phyloP scores from a whole-genome alignment of 2,888 invertebrate species.

The Acleris literana region DNA sequence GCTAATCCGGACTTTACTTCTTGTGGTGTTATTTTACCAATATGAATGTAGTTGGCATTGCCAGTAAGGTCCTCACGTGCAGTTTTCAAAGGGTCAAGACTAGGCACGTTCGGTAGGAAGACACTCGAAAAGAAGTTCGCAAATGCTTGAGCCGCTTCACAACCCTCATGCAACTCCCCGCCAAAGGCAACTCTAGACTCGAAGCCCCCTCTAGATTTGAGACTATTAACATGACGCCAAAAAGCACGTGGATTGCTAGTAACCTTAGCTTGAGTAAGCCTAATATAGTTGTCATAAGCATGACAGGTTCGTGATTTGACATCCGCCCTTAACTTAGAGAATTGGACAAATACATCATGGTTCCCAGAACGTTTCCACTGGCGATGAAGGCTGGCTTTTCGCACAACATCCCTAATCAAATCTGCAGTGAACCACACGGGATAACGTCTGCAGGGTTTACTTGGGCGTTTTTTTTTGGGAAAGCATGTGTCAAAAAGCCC shows the following conservation, averaged over 20 bases:
- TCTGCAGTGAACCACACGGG: constrained; percentile 10
- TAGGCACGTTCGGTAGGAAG: too few relatives aligned
- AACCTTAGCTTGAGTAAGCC: background rate
- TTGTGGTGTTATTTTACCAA: too few relatives aligned
- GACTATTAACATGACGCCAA: background rate
- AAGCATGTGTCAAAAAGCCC: constrained; percentile 4
- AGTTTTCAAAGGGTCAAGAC: too few relatives aligned
- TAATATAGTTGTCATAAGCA: too few relatives aligned
- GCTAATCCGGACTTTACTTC: too few relatives aligned
- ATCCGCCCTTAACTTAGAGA: background rate
- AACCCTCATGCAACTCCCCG: background rate
- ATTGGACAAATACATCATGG: too few relatives aligned
- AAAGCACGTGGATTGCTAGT: background rate
- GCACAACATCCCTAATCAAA: background rate
- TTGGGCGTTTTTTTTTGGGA: background rate
- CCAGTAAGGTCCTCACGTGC: too few relatives aligned
- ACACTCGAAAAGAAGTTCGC: too few relatives aligned
- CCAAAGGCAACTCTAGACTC: background rate
- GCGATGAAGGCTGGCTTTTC: background rate
- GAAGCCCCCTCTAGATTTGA: background rate
- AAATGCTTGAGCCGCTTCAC: background rate
- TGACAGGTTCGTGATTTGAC: background rate
- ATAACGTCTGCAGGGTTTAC: background rate
- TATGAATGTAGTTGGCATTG: too few relatives aligned
- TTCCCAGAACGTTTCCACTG: background rate